Evolutionary conservation across 2,113 vertebrate species (phyloP), one percentile per base, ranked within the genome.

Genomic region (Anhinga rufa): DNA sequence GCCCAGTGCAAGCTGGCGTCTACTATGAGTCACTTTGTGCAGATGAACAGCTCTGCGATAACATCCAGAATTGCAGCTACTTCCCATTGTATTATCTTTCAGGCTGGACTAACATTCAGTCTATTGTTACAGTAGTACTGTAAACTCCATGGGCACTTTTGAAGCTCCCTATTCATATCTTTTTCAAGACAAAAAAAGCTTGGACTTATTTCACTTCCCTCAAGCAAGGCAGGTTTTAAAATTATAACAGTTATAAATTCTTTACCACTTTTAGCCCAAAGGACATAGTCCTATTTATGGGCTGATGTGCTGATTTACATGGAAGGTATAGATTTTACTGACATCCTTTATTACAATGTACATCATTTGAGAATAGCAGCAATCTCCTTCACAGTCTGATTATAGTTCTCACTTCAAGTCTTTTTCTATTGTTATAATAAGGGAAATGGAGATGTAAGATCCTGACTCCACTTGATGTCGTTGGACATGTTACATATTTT

Each of bases 301-400:
- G 64, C 70, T 72, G 75, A 32, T 80, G 71, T 80, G 38, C 68
- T 83, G 80, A 89, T 95, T 83, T 93, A 40, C 60, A 40, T 55
- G 64, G 69, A 86, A 82, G 60, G 38, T 82, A 82, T 65, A 72
- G 82, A 78, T 86, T 90, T 79, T 79, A 62, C 79, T 62, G 66
- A 69, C 78, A 75, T 64, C 38, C 34, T 51, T 62, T 46, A 40
- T 90, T 74, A 69, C 32, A 38, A 10, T 57, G 85, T 93, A 79
- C 78, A 79, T 92, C 1, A 0, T 31, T 84, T 85, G 70, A 90
- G 78, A 96, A 80, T 36, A 93, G 71, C 79, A 90, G 58, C 87
- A 94, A 76, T 95, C 93, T 94, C 36, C 82, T 93, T 94, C 92
- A 90, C 88, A 85, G 82, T 92, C 24, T 90, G 85, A 85, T 79